Percentiles rank a stretch among this genome's conserved stretches.
phyloP scores from a whole-genome alignment of 2,113 vertebrate genomes.

The Triplophysa siluroides region DNA sequence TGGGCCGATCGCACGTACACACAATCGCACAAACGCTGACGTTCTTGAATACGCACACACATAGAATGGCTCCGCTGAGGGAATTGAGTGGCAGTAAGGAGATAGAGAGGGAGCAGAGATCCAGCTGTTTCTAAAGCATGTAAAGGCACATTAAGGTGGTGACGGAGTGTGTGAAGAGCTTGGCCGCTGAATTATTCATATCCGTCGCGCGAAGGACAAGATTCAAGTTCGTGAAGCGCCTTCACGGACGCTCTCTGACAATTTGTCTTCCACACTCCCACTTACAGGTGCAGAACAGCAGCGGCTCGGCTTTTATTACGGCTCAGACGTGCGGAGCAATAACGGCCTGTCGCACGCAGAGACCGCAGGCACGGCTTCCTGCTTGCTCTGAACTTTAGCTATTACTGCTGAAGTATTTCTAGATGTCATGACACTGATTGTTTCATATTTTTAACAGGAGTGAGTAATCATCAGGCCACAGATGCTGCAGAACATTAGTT shows the following conservation, averaged over 20 bases:
- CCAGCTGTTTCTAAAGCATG: slow-evolving; percentile 48
- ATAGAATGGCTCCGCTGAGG: not conserved
- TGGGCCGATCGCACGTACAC: no score
- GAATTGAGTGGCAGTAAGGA: slow-evolving; percentile 27
- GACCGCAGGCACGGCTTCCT: not conserved
- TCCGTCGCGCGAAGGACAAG: slow-evolving; percentile 27
- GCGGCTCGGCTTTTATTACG: slow-evolving; percentile 23
- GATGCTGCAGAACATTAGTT: not conserved
- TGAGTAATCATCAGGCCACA: no score
- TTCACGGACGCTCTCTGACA: slow-evolving; percentile 23
- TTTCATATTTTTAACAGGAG: slow-evolving; percentile 1
- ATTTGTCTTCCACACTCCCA: slow-evolving; percentile 18
- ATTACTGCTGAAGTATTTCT: slow-evolving; percentile 19
- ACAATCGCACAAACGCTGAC: not conserved
- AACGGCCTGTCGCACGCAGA: not conserved
- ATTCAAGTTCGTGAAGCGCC: not conserved
- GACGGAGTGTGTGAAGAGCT: slow-evolving; percentile 29
- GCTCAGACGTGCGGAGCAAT: slow-evolving; percentile 10
- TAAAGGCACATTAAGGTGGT: slow-evolving; percentile 40
- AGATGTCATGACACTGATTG: slow-evolving; percentile 17
- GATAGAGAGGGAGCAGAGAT: not conserved
- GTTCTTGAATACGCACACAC: not conserved
- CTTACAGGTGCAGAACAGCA: slow-evolving; percentile 30
- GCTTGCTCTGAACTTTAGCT: slow-evolving; percentile 3
- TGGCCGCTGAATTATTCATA: slow-evolving; percentile 45